phyloP scores from a whole-genome alignment of 2,888 invertebrate species.

The Andrena camellia region DNA sequence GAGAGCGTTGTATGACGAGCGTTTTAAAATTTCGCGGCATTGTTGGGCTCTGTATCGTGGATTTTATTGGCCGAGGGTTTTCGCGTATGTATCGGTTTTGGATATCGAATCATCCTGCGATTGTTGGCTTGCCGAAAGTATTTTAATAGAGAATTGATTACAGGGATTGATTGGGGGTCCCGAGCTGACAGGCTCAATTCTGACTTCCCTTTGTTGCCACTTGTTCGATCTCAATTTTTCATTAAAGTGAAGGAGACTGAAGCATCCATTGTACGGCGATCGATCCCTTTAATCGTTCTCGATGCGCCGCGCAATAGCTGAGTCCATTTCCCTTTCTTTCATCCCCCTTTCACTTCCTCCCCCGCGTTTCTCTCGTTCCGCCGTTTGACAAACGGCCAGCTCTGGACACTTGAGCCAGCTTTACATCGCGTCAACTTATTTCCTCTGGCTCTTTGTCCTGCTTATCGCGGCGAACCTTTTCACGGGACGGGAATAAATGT shows the following conservation, averaged over 20 bases:
- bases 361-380: not conserved
- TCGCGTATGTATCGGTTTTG: not conserved
- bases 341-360: not conserved
- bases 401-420: conserved; percentile 2
- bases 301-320: conserved; percentile 10
- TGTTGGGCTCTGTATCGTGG: not conserved
- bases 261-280: conserved; percentile 13
- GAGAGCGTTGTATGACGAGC: not conserved
- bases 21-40: not conserved
- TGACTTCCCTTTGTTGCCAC: not conserved
- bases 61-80: not conserved
- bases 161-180: not conserved
- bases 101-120: not conserved
- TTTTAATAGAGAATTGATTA: not conserved
- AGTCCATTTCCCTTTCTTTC: conserved; percentile 10
- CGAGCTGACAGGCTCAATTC: not conserved
- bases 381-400: conserved; percentile 30
- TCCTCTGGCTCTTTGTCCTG: not conserved
- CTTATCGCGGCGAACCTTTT: not conserved
- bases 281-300: conserved; percentile 23
- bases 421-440: conserved; percentile 4
- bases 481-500: not conserved
- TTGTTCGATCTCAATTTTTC: conserved; percentile 1
- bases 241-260: not conserved
- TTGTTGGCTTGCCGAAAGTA: not conserved